Evolutionary conservation across 2,113 vertebrate genomes (phyloP), one percentile per base, ranked within the genome.

Genomic region (Poeciliopsis prolifica): DNA sequence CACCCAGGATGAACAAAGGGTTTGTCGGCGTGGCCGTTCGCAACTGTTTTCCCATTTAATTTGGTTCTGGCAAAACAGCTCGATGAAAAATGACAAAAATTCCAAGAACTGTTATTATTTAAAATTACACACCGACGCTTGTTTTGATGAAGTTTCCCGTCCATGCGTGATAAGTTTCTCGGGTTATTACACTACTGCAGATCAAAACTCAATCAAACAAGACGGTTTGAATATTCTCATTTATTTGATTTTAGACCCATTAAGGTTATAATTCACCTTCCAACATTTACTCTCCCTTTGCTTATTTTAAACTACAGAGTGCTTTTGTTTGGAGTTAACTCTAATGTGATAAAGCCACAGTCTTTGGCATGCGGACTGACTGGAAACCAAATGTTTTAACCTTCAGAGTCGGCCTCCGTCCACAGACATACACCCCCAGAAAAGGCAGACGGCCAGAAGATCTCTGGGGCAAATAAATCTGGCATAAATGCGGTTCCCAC

Each of bases 401-500:
- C 44, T 31, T 70, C 54, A 75, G 40, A 37, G 81, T 61, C 37
- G 22, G 0, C 22, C 72, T 70, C 77, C 24, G 1, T 1, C 80
- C 74, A 63, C 71, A 61, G 62, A 82, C 30, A 68, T 70, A 30
- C 31, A 60, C 48, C 65, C 67, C 48, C 24, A 3, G 30, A 81
- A 77, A 73, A 62, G 84, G 75, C 79, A 62, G 51, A 58, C 28
- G 74, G 68, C 85, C 83, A 85, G 51, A 81, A 79, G 28, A 78
- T 83, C 80, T 90, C 74, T 74, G 65, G 82, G 76, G 84, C 80
- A 74, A 83, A 76, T 58, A 82, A 83, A 87, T 86, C 44, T 79
- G 75, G 78, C 80, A 42, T 44, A 14, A 44, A 28, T 67, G 87
- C 74, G 68, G 65, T 70, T 40, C 74, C 51, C 74, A 31, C 12